Conservation (phyloP, 2,113 vertebrate species). For the Taxidea taxus region DNA sequence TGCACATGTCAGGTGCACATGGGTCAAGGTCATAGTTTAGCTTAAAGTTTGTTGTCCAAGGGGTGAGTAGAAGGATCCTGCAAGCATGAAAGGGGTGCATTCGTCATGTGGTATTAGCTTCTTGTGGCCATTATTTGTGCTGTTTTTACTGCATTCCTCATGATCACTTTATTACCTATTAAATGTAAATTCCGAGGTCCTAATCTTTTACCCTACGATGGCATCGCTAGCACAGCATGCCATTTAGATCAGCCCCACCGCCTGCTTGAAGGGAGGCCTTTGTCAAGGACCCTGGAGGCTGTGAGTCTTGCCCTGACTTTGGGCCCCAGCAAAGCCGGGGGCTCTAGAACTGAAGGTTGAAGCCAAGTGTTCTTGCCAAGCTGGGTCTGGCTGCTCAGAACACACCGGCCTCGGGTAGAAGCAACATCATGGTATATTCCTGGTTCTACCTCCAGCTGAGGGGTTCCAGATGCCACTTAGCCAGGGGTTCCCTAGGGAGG, state of each 20-base stretch:
- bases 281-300: background rate
- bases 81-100: background rate
- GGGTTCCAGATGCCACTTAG: background rate
- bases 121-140: background rate
- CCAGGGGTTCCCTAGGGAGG: background rate
- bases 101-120: background rate
- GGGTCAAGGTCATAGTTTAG: background rate
- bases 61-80: background rate
- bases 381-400: background rate
- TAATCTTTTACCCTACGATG: background rate
- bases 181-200: constrained; percentile 28
- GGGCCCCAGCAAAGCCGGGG: background rate
- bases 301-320: background rate
- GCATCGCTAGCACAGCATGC: background rate
- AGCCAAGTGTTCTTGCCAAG: background rate
- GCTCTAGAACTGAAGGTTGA: background rate
- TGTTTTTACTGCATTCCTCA: background rate
- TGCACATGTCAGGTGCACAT: rapidly evolving
- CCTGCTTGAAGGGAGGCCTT: background rate
- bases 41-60: background rate
- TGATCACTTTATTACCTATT: background rate
- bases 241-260: background rate
- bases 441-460: background rate
- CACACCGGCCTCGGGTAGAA: background rate
- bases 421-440: background rate